Conservation (phyloP, 2,113 vertebrate genomes). For the Lophura nycthemera region DNA sequence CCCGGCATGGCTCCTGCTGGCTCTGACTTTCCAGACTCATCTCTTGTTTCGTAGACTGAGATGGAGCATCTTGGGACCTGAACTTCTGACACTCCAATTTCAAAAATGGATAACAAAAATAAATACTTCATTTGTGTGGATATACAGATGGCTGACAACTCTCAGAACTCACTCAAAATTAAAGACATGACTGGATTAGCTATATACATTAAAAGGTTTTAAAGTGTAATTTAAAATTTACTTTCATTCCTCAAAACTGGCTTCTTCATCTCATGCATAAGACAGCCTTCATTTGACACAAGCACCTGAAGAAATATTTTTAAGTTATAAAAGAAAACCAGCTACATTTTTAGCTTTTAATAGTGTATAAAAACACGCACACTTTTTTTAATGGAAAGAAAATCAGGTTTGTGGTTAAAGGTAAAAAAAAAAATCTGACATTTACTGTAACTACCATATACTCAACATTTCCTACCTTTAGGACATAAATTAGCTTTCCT, state of each 20-base stretch:
- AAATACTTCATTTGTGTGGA: not conserved
- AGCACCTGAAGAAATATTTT: not conserved
- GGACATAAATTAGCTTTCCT: not conserved
- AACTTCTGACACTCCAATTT: not conserved
- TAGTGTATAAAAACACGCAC: not conserved
- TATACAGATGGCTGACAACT: not conserved
- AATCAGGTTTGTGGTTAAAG: not conserved
- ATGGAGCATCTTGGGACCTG: not conserved
- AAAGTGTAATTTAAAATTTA: not conserved
- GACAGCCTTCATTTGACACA: not conserved
- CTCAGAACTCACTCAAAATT: not conserved
- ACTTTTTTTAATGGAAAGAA: not conserved
- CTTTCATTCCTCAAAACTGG: not conserved
- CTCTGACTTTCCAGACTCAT: not conserved
- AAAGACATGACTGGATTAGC: not conserved
- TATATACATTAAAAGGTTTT: not conserved
- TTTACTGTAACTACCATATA: not conserved
- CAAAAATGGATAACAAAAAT: slow-evolving; percentile 10
- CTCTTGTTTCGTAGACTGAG: not conserved
- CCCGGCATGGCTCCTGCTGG: not conserved
- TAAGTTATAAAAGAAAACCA: not conserved
- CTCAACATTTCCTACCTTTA: not conserved
- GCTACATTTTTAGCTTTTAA: not conserved
- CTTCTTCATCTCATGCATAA: not conserved
- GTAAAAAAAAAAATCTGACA: not conserved